A percentile compares a stretch with the other conserved stretches of the same genome.
Evolutionary conservation across 2,797 vertebrate genomes (phyloP).

Genomic region (Pterois miles): DNA sequence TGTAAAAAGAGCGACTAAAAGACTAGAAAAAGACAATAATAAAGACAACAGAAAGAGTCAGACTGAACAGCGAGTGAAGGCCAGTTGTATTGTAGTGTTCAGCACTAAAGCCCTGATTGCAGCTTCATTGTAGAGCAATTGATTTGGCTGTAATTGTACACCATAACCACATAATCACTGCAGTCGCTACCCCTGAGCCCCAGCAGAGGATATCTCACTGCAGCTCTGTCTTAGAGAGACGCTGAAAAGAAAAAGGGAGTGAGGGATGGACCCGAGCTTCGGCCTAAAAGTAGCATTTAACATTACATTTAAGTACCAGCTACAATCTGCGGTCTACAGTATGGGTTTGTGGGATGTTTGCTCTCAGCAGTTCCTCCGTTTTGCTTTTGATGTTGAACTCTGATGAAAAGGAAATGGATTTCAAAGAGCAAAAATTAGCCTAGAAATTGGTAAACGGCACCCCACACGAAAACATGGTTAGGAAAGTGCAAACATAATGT

Average conservation of each 20-base stretch:
- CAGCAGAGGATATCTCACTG: constrained; percentile 18
- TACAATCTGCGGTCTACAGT: not conserved
- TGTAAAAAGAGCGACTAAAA: not conserved
- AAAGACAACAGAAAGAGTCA: constrained; percentile 12
- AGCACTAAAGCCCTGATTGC: constrained; percentile 50
- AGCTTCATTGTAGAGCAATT: constrained; percentile 59
- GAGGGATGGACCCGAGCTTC: constrained; percentile 14
- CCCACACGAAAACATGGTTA: constrained; percentile 5
- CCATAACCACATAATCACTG: constrained; percentile 65
- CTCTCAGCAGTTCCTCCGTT: constrained; percentile 11
- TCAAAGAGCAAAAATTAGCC: constrained; percentile 26
- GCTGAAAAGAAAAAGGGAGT: constrained; percentile 8
- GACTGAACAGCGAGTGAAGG: constrained; percentile 1
- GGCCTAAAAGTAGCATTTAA: not conserved
- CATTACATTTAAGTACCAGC: not conserved
- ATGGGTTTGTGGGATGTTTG: constrained; percentile 8
- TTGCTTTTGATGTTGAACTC: constrained; percentile 38
- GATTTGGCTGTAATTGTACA: constrained; percentile 67
- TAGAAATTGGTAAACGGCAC: not conserved
- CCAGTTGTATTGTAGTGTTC: constrained; percentile 37
- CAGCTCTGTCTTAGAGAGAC: constrained; percentile 1
- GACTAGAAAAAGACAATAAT: constrained; percentile 2
- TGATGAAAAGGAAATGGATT: constrained; percentile 34
- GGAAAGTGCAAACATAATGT: not conserved
- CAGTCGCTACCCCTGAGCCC: constrained; percentile 44